phyloP scores from a whole-genome alignment of 1,140 invertebrate species.

The Scaptomyza hsui region DNA sequence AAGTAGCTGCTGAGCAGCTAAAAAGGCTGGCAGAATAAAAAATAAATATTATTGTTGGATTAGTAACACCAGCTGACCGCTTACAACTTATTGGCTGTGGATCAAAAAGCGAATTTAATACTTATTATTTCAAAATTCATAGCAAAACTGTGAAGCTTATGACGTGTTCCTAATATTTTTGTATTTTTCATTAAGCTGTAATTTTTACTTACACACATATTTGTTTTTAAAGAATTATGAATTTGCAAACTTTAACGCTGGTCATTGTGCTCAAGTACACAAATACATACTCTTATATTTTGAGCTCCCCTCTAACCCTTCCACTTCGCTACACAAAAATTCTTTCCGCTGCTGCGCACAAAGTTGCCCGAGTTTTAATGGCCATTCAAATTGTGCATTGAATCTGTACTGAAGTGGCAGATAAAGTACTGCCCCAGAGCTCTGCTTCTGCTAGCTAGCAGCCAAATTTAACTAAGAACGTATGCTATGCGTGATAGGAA shows the following conservation, averaged over 20 bases:
- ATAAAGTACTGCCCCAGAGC: not conserved
- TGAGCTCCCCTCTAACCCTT: no score
- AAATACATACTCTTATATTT: slow-evolving; percentile 1
- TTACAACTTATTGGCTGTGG: slow-evolving; percentile 13
- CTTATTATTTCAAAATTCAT: slow-evolving; percentile 11
- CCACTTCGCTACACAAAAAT: not conserved
- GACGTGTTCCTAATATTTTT: no score
- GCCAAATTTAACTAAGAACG: slow-evolving; percentile 3
- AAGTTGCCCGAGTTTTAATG: slow-evolving; percentile 28
- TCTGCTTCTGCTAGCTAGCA: slow-evolving; percentile 2
- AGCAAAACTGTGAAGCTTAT: no score
- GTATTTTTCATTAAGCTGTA: no score
- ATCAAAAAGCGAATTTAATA: not conserved
- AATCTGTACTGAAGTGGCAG: slow-evolving; percentile 36
- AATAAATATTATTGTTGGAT: slow-evolving; percentile 27
- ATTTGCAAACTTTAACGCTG: slow-evolving; percentile 27
- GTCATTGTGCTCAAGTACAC: slow-evolving; percentile 19
- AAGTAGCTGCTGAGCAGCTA: not conserved
- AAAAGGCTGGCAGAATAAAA: slow-evolving; percentile 32
- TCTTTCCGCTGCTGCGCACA: not conserved
- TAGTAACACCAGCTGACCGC: not conserved
- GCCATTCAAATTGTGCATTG: slow-evolving; percentile 49
- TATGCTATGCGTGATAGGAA: not conserved
- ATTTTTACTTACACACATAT: slow-evolving; percentile 9
- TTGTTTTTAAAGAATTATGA: slow-evolving; percentile 40